Percentiles rank a stretch among this genome's conserved stretches.
Evolutionary conservation across 2,113 vertebrate genomes (phyloP).

Genomic region (Pteruthius melanotis): DNA sequence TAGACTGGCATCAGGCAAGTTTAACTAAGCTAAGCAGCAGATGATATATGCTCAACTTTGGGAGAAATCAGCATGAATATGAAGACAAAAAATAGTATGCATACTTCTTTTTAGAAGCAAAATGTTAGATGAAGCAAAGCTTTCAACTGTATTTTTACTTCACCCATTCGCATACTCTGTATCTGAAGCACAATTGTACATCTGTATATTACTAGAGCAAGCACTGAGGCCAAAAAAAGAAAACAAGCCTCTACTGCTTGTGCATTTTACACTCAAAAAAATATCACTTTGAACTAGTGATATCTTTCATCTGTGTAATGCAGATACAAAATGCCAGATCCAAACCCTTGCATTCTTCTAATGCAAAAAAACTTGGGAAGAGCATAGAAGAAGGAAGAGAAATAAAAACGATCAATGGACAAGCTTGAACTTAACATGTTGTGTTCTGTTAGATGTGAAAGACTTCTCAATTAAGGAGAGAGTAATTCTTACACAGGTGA

Average conservation of each 20-base stretch:
- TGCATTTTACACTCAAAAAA: background rate
- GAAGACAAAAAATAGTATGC: background rate
- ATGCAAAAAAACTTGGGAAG: background rate
- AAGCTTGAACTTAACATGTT: background rate
- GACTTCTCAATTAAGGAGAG: background rate
- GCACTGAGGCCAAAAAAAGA: background rate
- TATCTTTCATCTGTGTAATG: background rate
- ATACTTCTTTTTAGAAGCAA: background rate
- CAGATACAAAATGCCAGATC: background rate
- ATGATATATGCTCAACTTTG: background rate
- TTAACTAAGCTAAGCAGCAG: background rate
- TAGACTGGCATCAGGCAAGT: background rate
- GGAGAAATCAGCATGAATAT: background rate
- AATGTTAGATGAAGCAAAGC: background rate
- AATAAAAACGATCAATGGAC: background rate
- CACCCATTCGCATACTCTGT: background rate
- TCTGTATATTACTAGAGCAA: background rate
- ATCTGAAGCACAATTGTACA: background rate
- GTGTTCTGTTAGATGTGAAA: background rate
- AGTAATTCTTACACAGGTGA: background rate
- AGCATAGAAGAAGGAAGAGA: background rate
- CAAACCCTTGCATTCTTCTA: background rate
- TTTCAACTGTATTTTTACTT: background rate
- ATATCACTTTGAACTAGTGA: background rate
- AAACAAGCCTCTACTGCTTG: background rate